These are phyloP conservation scores for Notamacropus eugenii DNA, from an alignment of 2,797 vertebrate species.

Conservation along the genomic window DNA sequence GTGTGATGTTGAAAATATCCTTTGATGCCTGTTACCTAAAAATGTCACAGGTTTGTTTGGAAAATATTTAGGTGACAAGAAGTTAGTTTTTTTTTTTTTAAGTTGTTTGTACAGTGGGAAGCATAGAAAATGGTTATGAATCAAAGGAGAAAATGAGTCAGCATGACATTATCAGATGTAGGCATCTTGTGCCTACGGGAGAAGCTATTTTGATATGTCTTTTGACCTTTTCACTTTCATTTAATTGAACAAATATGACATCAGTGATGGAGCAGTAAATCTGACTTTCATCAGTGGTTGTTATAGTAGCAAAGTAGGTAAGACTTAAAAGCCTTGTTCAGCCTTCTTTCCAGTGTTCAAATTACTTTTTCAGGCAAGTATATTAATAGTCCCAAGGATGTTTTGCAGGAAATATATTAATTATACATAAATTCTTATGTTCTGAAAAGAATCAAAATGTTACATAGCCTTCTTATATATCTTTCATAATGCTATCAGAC, in stretches of 20 bases:
- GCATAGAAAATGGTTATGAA: conserved; percentile 76
- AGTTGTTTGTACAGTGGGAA: conserved; percentile 73
- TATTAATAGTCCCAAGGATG: conserved; percentile 40
- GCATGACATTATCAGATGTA: conserved; percentile 81
- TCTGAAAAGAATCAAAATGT: conserved; percentile 18
- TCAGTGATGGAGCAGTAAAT: conserved; percentile 79
- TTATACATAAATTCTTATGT: not conserved
- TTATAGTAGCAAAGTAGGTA: conserved; percentile 81
- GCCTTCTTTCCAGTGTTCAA: conserved; percentile 71
- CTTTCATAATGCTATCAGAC: conserved; percentile 21
- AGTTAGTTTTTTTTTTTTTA: conserved; percentile 50
- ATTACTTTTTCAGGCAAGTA: conserved; percentile 65
- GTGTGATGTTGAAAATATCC: not conserved
- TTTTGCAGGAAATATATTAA: conserved; percentile 11
- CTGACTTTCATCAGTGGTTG: conserved; percentile 81
- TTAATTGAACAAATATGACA: conserved; percentile 82
- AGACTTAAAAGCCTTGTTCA: conserved; percentile 71
- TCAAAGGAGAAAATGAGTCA: conserved; percentile 82
- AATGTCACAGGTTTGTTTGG: conserved; percentile 69
- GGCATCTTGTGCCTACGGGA: conserved; percentile 68
- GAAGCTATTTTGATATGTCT: conserved; percentile 78
- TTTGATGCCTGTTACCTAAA: conserved; percentile 14
- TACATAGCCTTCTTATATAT: not conserved
- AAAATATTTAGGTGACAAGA: conserved; percentile 68
- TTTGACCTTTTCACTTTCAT: conserved; percentile 84